Conservation (phyloP, 2,113 vertebrate species). For the Python bivittatus region DNA sequence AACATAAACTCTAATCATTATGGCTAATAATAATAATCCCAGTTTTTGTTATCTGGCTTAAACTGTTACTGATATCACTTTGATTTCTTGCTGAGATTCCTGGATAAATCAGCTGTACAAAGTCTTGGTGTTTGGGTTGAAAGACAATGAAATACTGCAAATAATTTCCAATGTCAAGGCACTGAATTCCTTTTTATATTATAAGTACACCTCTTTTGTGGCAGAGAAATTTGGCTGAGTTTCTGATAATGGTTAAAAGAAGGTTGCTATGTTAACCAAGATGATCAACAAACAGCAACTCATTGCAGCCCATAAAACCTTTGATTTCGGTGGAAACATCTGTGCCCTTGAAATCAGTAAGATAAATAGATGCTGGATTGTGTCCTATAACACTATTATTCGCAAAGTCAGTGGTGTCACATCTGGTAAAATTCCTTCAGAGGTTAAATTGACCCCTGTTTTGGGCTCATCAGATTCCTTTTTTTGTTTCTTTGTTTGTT, state of each 20-base stretch:
- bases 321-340: not conserved
- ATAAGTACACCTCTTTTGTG: conserved; percentile 60
- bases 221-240: conserved; percentile 41
- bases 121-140: conserved; percentile 62
- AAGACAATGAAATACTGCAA: conserved; percentile 63
- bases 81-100: conserved; percentile 66
- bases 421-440: not conserved
- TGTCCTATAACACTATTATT: not conserved
- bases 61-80: conserved; percentile 69
- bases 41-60: conserved; percentile 72
- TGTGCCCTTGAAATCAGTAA: not conserved
- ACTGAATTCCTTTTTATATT: conserved; percentile 55
- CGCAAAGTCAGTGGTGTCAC: not conserved
- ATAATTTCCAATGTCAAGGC: conserved; percentile 60
- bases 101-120: conserved; percentile 71
- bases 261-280: not conserved
- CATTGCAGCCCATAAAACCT: not conserved
- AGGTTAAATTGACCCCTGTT: not conserved
- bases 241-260: conserved; percentile 52
- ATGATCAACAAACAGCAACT: not conserved
- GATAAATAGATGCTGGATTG: not conserved
- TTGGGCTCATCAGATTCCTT: not conserved
- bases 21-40: conserved; percentile 70
- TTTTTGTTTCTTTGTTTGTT: not conserved
- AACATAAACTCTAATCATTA: conserved; percentile 76